Conservation (phyloP, 2,113 vertebrate genomes). For the Phycodurus eques region DNA sequence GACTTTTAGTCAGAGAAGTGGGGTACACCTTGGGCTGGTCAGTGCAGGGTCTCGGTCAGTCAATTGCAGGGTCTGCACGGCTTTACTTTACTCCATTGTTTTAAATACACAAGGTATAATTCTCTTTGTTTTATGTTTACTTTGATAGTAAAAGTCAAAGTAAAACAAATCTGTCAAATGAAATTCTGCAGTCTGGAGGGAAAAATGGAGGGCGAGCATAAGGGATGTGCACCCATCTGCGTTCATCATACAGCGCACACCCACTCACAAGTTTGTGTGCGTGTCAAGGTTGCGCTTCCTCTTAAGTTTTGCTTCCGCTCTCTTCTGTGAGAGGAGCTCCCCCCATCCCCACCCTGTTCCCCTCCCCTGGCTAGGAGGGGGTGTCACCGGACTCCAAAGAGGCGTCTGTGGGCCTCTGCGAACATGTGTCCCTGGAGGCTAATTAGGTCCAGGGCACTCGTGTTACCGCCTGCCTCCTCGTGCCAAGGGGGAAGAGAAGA, state of each 20-base stretch:
- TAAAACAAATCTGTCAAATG: too few relatives aligned
- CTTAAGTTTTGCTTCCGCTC: background rate
- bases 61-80: too few relatives aligned
- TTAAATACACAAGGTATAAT: too few relatives aligned
- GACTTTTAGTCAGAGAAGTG: too few relatives aligned
- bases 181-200: background rate
- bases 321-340: background rate
- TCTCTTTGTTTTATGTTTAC: too few relatives aligned
- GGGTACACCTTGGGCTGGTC: too few relatives aligned
- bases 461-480: background rate
- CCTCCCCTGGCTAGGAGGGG: background rate
- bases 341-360: background rate
- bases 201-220: background rate
- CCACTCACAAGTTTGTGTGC: background rate
- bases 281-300: background rate
- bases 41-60: too few relatives aligned
- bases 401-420: background rate
- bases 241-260: background rate
- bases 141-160: too few relatives aligned
- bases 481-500: background rate
- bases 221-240: background rate
- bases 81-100: too few relatives aligned
- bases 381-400: background rate
- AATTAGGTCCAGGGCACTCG: background rate
- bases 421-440: slow-evolving; percentile 1